Percentiles rank a stretch among this genome's conserved stretches.
Conservation (phyloP, 2,113 vertebrate genomes). For the Fukomys damarensis region DNA sequence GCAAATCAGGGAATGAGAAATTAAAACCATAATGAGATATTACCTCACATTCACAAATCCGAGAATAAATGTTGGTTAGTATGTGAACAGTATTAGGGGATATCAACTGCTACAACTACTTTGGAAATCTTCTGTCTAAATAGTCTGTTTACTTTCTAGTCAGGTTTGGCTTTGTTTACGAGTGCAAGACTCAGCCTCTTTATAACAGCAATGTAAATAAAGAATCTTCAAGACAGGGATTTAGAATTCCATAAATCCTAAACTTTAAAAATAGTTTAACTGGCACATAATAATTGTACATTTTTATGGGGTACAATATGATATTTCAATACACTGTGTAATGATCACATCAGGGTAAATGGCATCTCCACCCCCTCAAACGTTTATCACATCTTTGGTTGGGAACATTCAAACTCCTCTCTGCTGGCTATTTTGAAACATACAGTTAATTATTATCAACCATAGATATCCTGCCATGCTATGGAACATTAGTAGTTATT, state of each 20-base stretch:
- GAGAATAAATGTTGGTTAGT: neutral
- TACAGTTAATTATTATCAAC: slow-evolving; percentile 15
- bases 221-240: neutral
- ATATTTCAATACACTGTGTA: neutral
- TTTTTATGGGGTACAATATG: neutral
- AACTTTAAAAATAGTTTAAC: slow-evolving; percentile 3
- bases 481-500: neutral
- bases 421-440: neutral
- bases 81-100: neutral
- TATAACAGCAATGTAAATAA: neutral
- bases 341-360: neutral
- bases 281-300: neutral
- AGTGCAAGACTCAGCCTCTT: neutral
- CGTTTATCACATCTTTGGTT: neutral
- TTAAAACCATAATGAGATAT: neutral
- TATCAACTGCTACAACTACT: neutral
- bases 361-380: neutral
- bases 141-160: neutral
- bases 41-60: neutral
- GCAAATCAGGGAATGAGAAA: neutral
- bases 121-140: slow-evolving; percentile 1
- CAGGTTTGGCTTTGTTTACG: slow-evolving; percentile 14
- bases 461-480: neutral
- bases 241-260: slow-evolving; percentile 23
- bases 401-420: neutral